These are phyloP conservation scores for Pyrrhosoma nymphula DNA, from an alignment of 2,888 invertebrate species.

Conservation along the genomic window DNA sequence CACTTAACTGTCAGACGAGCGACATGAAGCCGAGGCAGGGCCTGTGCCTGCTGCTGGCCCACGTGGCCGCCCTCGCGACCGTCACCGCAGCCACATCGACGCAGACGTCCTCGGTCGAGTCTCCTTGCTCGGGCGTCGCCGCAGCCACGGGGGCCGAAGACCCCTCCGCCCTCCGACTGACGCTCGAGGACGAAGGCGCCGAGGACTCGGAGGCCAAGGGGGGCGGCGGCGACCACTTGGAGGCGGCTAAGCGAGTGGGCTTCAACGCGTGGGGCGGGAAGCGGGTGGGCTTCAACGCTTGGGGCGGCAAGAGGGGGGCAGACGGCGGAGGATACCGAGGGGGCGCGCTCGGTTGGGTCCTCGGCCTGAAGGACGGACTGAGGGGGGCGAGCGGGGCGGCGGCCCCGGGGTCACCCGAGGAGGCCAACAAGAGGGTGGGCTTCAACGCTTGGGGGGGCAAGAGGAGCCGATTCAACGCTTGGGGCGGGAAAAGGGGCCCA, in stretches of 20 bases:
- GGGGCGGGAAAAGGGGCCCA: slow-evolving; percentile 14
- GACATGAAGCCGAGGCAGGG: slow-evolving; percentile 10
- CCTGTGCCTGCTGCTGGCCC: slow-evolving; percentile 31
- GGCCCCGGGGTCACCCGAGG: neutral
- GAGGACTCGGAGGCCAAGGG: neutral
- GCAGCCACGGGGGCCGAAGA: neutral
- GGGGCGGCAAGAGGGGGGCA: neutral
- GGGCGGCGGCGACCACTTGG: neutral
- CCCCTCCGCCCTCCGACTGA: neutral
- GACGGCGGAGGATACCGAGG: neutral
- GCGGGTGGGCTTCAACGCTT: neutral
- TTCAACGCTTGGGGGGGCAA: slow-evolving; percentile 61
- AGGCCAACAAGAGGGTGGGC: slow-evolving; percentile 41
- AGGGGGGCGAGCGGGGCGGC: neutral
- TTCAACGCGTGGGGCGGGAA: slow-evolving; percentile 63
- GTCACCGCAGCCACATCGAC: neutral
- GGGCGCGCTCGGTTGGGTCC: neutral
- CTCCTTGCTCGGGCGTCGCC: neutral
- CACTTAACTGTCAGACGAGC: neutral
- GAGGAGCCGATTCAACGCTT: slow-evolving; percentile 38
- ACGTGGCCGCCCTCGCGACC: slow-evolving; percentile 29
- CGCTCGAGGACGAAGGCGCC: neutral
- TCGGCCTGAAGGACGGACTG: neutral
- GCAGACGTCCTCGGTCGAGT: neutral
- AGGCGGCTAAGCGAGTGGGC: slow-evolving; percentile 21